Base-by-base conservation (phyloP, 2,797 vertebrate genomes). In the Psittacula derbiana region DNA sequence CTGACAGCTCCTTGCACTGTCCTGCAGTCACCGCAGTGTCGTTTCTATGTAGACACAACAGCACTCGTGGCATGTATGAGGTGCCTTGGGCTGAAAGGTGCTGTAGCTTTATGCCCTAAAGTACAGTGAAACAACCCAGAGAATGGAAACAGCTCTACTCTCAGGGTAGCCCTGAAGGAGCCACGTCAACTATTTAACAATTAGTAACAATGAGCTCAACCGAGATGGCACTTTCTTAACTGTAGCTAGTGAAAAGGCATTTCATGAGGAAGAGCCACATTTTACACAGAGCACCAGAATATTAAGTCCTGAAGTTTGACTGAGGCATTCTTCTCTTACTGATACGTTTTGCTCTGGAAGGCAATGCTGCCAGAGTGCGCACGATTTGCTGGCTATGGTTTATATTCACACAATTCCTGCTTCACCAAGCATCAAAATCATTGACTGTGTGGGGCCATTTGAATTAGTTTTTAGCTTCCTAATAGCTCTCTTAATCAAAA, bases 21-120 rank as follows among this genome's bases (percentile, higher is more conserved):
- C 52, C 44, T 76, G 36, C 6, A 30, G 64, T 31, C 66, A 50
- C 49, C 3, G 2, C 2, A 3, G 21, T 12, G 49, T 38, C 19
- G 10, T 20, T 85, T 61, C 38, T n/a, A 7, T 0, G 3, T 1
- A 15, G 43, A 11, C 31, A 52, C 53, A 44, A 4, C 7, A 31
- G 33, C 2, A 6, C 46, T 49, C 0, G 0, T 14, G 41, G 14
- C 30, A 18, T 0, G 0, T 12, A 2, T 28, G 80, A 69, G 30
- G 18, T 84, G 31, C 16, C 49, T 71, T 12, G 33, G 61, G 30
- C 46, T 76, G 31, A 62, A 67, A 71, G 31, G 10, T 78, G 55
- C 67, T 64, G 25, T 24, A 61, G 30, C 21, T 53, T 85, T 38
- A 17, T 27, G 28, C 13, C 19, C 12, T 70, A 46, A 30, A 0